Evolutionary conservation across 2,888 invertebrate genomes (phyloP), one percentile per base, ranked within the genome.

Genomic region (Caenorhabditis macrosperma): DNA sequence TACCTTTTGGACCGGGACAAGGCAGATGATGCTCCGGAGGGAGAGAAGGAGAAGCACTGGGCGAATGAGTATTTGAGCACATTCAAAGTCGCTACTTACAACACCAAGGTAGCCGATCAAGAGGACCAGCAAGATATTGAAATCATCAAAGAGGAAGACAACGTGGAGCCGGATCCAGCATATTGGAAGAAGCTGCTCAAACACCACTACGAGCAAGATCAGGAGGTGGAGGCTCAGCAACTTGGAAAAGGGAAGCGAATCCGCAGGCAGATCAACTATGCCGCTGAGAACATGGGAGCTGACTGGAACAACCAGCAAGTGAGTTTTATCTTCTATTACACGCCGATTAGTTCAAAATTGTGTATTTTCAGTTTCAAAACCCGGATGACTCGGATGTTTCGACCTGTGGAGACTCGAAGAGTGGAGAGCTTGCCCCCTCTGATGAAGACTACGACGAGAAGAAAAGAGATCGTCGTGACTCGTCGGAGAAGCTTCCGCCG

Each of bases 141-240:
- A 92, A 96, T 99, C 84, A 95, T 99, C 83, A 98, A 98, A 92
- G 97, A 98, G 91, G 97, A 97, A 91, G 97, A 77, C 17, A 75
- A 69, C 20, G 85, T 87, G 91, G 97, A 97, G 91, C 96, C 97
- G 0, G 99, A 99, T 92, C 98, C 98, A 0, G 97, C 97, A 0
- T 99, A 99, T 92, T 99, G 99, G 99, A 98, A 99, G 85, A 98
- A 98, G 92, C 92, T 99, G 71, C 92, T 99, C 63, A 93, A 99
- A 67, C 98, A 99, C 92, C 99, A 99, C 91, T 99, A 98, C 90
- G 99, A 99, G 91, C 99, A 99, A 90, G 98, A 99, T 87, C 98
- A 98, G 91, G 99, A 99, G 91, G 97, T 98, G 90, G 86, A 86
- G 68, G 60, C 85, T 9, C 87, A 86, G 55, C 87, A 87, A 60